Conservation (phyloP, 2,113 vertebrate species). For the Triplophysa tibetana region DNA sequence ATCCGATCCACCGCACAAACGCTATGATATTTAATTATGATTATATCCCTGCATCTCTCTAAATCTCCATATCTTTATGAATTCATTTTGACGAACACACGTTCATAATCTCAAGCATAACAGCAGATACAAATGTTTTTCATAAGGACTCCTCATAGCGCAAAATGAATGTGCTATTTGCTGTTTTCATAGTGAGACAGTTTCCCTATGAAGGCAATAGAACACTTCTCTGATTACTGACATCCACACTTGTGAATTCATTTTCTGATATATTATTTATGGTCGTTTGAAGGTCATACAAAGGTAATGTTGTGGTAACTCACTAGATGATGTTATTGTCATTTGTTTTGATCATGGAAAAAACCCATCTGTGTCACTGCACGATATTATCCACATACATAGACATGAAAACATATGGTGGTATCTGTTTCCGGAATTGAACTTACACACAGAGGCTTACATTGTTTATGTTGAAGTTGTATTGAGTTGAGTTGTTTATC, state of each 20-base stretch:
- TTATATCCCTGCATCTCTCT: background rate
- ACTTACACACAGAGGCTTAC: background rate
- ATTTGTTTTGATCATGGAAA: conserved; percentile 4
- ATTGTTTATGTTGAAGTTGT: background rate
- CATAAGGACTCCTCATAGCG: background rate
- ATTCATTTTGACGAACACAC: background rate
- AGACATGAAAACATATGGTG: conserved; percentile 43
- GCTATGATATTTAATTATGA: background rate
- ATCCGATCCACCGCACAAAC: background rate
- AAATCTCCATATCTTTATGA: background rate
- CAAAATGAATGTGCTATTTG: conserved; percentile 3
- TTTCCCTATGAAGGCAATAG: background rate
- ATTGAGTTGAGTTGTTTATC: conserved; percentile 17
- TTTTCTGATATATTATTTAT: background rate
- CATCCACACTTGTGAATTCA: background rate
- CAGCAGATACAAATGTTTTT: background rate
- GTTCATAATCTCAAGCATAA: conserved; percentile 21
- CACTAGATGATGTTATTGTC: background rate
- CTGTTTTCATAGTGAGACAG: background rate
- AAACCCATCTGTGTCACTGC: background rate
- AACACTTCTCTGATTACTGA: background rate
- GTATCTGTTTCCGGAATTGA: background rate
- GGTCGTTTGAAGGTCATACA: background rate
- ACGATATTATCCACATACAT: conserved; percentile 9
- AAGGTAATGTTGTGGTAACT: background rate